Evolutionary conservation across 1,140 invertebrate genomes (phyloP).

Genomic region (Heliconius melpomene): DNA sequence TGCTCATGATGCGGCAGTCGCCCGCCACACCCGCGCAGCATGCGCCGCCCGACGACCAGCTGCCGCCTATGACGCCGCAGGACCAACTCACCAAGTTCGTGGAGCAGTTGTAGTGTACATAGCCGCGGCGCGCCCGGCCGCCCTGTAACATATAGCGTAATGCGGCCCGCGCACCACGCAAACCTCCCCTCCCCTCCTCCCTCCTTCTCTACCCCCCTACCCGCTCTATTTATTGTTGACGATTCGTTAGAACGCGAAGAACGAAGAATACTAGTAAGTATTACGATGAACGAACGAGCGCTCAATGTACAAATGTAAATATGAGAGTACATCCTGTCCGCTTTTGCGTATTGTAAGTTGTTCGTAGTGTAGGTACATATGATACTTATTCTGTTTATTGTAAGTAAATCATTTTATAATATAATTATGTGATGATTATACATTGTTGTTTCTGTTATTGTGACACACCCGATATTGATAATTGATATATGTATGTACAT

Average conservation of each 20-base stretch:
- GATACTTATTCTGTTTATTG: conserved; percentile 83
- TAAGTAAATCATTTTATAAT: conserved; percentile 83
- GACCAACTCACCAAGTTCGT: conserved; percentile 96
- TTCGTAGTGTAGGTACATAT: conserved; percentile 82
- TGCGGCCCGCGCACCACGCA: conserved; percentile 43
- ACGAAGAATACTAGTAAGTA: conserved; percentile 69
- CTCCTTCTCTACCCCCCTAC: conserved; percentile 37
- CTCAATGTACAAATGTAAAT: conserved; percentile 83
- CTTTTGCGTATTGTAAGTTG: conserved; percentile 81
- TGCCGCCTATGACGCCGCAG: conserved; percentile 91
- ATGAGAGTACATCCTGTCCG: conserved; percentile 80
- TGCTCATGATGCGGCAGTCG: conserved; percentile 83
- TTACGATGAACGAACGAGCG: conserved; percentile 78
- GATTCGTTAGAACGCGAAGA: conserved; percentile 68
- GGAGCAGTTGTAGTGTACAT: conserved; percentile 91
- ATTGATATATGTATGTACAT: conserved; percentile 6
- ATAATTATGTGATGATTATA: conserved; percentile 82
- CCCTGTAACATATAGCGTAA: conserved; percentile 68
- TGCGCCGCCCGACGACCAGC: conserved; percentile 87
- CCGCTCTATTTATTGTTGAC: conserved; percentile 73
- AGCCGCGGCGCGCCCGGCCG: conserved; percentile 53
- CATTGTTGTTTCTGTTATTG: conserved; percentile 67
- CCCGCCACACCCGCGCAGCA: conserved; percentile 84
- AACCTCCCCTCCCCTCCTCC: not conserved
- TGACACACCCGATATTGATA: conserved; percentile 11